Evolutionary conservation across 2,113 vertebrate species (phyloP), one percentile per base, ranked within the genome.

Genomic region (Takifugu flavidus): DNA sequence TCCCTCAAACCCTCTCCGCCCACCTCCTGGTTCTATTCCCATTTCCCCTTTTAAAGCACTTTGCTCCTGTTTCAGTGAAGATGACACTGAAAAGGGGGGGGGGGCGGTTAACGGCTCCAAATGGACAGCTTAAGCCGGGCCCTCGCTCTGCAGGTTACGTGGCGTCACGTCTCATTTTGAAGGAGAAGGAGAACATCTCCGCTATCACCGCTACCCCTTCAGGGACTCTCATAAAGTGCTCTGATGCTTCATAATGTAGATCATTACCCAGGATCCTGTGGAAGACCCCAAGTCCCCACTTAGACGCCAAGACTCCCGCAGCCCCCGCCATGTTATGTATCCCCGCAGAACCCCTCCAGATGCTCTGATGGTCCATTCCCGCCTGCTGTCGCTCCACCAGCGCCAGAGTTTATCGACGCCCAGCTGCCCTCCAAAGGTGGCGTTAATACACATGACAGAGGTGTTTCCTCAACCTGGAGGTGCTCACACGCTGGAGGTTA

Each of bases 41-140:
- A 87, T 88, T 82, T 86, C 86, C 83, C 79, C 79, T 83, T 84
- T 82, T 86, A 88, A 88, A 90, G 90, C 91, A 92, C 90, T 91
- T 90, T 91, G 84, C 86, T 82, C 73, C 74, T 66, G 80, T 86
- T 87, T 87, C 81, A 75, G 74, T 86, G 81, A 86, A 87, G 87
- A 91, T 75, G 90, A 91, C 90, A 91, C 86, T 77, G 79, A 72
- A 54, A 70, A 0, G 3, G 63, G 5, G 34, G 56, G 28, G 25
- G 42, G n/a, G n/a, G n/a, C n/a, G n/a, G 67, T 50, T 49, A 65
- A 67, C 25, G 12, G 67, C 61, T 73, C 65, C 60, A 75, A 85
- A 80, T 77, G 67, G 84, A 82, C 53, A 46, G 64, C 58, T 77
- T 69, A 57, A 58, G 79, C 66, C 55, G 73, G 61, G 59, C 72